Base-by-base conservation (phyloP, 2,113 vertebrate genomes). In the Apus apus region DNA sequence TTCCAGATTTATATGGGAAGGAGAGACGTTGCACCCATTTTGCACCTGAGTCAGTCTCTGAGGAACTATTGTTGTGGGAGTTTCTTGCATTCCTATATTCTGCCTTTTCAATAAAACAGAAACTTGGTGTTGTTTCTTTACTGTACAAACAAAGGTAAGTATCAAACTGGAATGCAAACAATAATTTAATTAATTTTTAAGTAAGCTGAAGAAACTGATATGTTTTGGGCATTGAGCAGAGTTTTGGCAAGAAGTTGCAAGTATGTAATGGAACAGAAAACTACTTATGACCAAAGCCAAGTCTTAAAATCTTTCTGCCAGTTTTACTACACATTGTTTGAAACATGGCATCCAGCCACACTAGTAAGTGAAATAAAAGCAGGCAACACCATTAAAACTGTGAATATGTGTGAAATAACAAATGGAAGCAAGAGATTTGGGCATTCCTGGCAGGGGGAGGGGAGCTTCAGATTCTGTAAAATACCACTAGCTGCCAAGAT, bases 141-240 rank as follows among this genome's bases (percentile, higher is more conserved):
- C 71, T 95, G 85, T 85, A 71, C 79, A 78, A 87, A 68, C 1
- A 8, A 85, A 93, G 94, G 78, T 67, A 93, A 72, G 53, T 93
- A 97, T 82, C 79, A 96, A 85, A 94, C 81, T 88, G 48, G 71
- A 93, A 91, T 89, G 58, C 64, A 96, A 90, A 93, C 60, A 81
- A 78, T 93, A 96, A 85, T 88, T 90, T 91, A 94, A 90, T 89
- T 88, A 94, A 93, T 97, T 95, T 87, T 77, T 96, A 83, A 89
- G 48, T 71, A 66, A 93, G 79, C 87, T 91, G 79, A 94, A 91
- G 89, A 92, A 84, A 89, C 51, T 66, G 83, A 79, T 97, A 95
- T 46, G 60, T 45, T 76, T 89, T 77, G 83, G 70, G 87, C 95
- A 85, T 12, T 83, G 56, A 93, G 61, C 66, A 30, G 76, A 45